These are phyloP conservation scores for Trichopoda pennipes DNA, from an alignment of 2,888 invertebrate species.

Conservation along the genomic window DNA sequence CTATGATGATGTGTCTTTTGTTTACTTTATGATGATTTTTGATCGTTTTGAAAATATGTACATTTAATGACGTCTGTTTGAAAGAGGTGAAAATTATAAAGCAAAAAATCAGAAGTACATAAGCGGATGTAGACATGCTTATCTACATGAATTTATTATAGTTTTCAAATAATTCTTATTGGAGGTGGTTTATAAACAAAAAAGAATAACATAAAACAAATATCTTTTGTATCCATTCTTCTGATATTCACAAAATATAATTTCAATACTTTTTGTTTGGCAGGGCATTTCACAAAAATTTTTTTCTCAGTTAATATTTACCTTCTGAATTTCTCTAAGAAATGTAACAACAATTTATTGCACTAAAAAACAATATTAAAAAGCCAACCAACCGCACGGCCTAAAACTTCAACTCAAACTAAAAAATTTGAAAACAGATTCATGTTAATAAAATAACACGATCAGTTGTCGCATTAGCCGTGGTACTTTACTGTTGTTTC, in stretches of 20 bases:
- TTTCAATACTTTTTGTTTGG: not conserved
- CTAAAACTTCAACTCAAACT: slow-evolving; percentile 55
- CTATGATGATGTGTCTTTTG: no score
- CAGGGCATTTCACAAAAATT: not conserved
- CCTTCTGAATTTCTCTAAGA: slow-evolving; percentile 54
- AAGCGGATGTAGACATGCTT: no score
- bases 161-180: no score
- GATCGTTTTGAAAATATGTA: no score
- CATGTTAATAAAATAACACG: slow-evolving; percentile 40
- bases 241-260: not conserved
- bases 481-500: no score
- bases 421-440: slow-evolving; percentile 46
- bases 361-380: slow-evolving; percentile 12
- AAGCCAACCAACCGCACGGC: slow-evolving; percentile 32
- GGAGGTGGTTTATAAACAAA: no score
- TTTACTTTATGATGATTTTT: no score
- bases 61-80: no score
- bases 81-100: no score
- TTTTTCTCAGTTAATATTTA: slow-evolving; percentile 50
- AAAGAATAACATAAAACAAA: no score
- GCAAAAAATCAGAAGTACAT: no score
- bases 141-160: no score
- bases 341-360: slow-evolving; percentile 42
- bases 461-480: slow-evolving; percentile 1
- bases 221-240: not conserved